A percentile compares a stretch with the other conserved stretches of the same genome.
phyloP scores from a whole-genome alignment of 2,113 vertebrate species.

The Smithornis capensis region DNA sequence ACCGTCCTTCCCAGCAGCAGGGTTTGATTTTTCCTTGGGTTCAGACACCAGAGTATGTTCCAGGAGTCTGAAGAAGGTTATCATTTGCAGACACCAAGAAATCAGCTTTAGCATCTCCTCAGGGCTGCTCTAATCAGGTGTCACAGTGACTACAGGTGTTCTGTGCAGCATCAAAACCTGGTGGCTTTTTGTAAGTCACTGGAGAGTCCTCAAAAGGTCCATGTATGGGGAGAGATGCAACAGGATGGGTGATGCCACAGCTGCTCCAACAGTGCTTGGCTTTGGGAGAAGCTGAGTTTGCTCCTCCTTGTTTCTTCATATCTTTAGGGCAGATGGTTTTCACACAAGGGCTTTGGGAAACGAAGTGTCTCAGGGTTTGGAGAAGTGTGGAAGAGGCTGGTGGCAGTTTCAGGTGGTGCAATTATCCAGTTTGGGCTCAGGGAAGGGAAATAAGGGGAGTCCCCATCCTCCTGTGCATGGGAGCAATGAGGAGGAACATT shows the following conservation, averaged over 20 bases:
- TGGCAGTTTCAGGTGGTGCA: background rate
- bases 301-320: background rate
- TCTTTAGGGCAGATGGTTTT: background rate
- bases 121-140: background rate
- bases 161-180: background rate
- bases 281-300: background rate
- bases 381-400: background rate
- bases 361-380: background rate
- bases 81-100: fast-evolving
- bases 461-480: background rate
- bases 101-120: background rate
- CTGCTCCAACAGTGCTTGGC: background rate
- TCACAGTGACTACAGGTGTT: background rate
- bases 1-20: background rate
- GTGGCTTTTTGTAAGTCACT: background rate
- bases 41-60: background rate
- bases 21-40: background rate
- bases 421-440: background rate
- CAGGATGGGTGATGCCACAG: fast-evolving
- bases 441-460: background rate
- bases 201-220: background rate
- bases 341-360: background rate
- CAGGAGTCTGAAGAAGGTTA: background rate
- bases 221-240: fast-evolving
- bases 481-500: background rate